Base-by-base conservation (phyloP, 1,140 invertebrate species). In the Stegodyphus dumicola region DNA sequence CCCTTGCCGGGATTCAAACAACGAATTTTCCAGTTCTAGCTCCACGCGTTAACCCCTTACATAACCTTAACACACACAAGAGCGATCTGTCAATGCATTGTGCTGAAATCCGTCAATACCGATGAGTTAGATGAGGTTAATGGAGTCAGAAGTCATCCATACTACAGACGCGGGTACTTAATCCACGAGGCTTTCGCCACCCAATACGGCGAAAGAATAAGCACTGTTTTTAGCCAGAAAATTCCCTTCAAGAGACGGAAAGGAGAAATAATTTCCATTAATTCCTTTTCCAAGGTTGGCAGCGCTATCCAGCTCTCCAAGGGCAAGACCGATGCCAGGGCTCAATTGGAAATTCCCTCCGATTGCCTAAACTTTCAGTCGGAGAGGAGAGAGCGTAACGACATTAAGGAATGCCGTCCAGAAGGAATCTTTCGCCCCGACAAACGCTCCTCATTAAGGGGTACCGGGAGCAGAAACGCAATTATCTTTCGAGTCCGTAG, bases 401-500 rank as follows among this genome's bases (percentile, higher is more conserved):
- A n/a, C n/a, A n/a, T n/a, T n/a, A n/a, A n/a, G n/a, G n/a, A n/a
- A n/a, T n/a, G n/a, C 56, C 56, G 15, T 60, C 56, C 56, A 15
- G 56, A 52, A 49, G 18, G 33, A 77, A 77, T 77, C 75, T 65
- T 33, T 65, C 75, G 64, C 64, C 65, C 56, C 75, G 51, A 77
- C 75, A 77, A 77, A 77, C 60, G 75, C 48, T 64, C 56, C 75
- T 77, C 75, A 77, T 77, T 77, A 77, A 49, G 65, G 60, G 75
- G 48, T 17, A 33, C 60, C 51, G 75, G 65, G 56, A 60, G 56
- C 56, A 60, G 56, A 77, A 77, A 77, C 75, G 75, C 75, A 77
- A 77, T 77, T 77, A 77, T 77, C 75, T 66, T 18, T 15, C 56
- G 56, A 60, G 33, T 69, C 52, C 60, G 17, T 54, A 33, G 13